Evolutionary conservation across 1,140 invertebrate species (phyloP).

Genomic region (Calephelis virginiensis): DNA sequence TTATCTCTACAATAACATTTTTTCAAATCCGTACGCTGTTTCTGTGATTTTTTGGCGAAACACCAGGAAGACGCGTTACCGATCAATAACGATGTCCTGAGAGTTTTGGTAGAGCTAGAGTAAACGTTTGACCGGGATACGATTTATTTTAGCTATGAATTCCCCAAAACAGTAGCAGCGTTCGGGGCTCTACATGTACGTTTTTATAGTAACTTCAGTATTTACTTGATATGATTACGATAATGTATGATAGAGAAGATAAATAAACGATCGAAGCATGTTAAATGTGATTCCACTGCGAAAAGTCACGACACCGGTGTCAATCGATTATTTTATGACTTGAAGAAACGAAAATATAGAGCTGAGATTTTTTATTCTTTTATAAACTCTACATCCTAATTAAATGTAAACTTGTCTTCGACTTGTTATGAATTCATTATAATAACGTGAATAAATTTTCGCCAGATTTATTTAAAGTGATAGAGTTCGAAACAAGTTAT

Average conservation of each 20-base stretch:
- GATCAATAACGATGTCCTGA: slow-evolving; percentile 72
- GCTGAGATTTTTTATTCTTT: background rate
- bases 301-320: slow-evolving; percentile 6
- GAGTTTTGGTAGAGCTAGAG: slow-evolving; percentile 26
- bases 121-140: slow-evolving; percentile 7
- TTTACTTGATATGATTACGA: slow-evolving; percentile 11
- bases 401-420: background rate
- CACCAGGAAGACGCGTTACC: slow-evolving; percentile 51
- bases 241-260: slow-evolving; percentile 8
- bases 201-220: slow-evolving; percentile 1
- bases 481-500: no score
- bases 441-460: no score
- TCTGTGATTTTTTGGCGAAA: slow-evolving; percentile 48
- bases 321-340: slow-evolving; percentile 5
- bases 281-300: slow-evolving; percentile 7
- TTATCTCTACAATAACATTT: slow-evolving; percentile 21
- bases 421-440: background rate
- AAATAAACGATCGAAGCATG: slow-evolving; percentile 2
- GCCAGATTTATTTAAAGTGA: no score
- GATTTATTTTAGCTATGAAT: slow-evolving; percentile 8
- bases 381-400: background rate
- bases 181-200: background rate
- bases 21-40: slow-evolving; percentile 1
- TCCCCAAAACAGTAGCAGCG: slow-evolving; percentile 3
- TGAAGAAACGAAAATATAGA: background rate